Evolutionary conservation across 2,113 vertebrate species (phyloP).

Genomic region (Atractosteus spatula): DNA sequence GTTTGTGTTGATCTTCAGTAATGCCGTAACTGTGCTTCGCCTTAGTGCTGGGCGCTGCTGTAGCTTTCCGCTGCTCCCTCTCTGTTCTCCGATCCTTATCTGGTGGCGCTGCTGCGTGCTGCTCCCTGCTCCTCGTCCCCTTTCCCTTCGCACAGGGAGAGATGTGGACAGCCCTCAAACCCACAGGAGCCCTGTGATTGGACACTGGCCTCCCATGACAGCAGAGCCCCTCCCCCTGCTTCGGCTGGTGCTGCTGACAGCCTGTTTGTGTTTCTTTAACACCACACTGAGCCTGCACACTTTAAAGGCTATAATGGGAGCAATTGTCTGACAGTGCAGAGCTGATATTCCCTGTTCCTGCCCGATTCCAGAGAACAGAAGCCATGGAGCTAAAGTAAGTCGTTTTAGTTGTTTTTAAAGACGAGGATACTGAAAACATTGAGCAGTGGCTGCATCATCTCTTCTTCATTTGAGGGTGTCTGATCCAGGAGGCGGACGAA

Average conservation of each 20-base stretch:
- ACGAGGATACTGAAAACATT: no score
- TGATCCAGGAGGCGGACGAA: no score
- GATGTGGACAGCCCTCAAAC: conserved; percentile 28
- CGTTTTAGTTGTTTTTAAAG: no score
- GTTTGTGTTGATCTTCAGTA: no score
- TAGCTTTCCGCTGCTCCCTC: not conserved
- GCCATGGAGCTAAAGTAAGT: conserved; percentile 60
- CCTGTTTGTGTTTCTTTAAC: conserved; percentile 48
- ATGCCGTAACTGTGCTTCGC: no score
- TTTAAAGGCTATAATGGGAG: not conserved
- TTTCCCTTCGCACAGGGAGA: conserved; percentile 29
- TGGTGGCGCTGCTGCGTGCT: not conserved
- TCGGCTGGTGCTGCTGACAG: conserved; percentile 32
- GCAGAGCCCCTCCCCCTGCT: conserved; percentile 14
- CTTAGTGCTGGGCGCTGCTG: not conserved
- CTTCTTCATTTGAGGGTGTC: no score
- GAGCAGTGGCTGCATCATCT: no score
- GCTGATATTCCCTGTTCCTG: not conserved
- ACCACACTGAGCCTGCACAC: conserved; percentile 11
- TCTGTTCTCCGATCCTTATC: conserved; percentile 6
- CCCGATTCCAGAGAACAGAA: not conserved
- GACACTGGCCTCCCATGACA: conserved; percentile 24
- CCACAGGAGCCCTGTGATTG: conserved; percentile 40
- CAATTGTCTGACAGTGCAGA: not conserved
- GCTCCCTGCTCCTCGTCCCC: conserved; percentile 20